These are phyloP conservation scores for Limnothrissa miodon DNA, from an alignment of 2,113 vertebrate genomes.

Conservation along the genomic window DNA sequence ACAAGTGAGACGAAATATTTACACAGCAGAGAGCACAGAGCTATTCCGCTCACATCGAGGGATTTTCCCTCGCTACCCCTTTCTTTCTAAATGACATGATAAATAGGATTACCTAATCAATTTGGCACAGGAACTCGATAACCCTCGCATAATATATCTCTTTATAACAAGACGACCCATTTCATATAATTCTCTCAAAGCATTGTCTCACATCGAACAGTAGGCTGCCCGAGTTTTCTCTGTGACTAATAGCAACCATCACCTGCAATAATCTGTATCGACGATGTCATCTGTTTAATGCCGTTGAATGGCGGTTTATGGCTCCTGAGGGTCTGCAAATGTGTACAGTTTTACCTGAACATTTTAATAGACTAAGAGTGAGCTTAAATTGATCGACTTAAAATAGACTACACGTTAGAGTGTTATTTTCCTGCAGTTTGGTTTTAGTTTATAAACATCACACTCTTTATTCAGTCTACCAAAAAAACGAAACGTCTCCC, in stretches of 20 bases:
- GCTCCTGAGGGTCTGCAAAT: neutral
- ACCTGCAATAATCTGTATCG: constrained; percentile 20
- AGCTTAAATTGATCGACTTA: neutral
- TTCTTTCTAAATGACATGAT: constrained; percentile 29
- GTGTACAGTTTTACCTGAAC: constrained; percentile 10
- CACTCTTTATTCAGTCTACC: neutral
- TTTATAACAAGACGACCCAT: neutral
- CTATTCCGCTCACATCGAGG: neutral
- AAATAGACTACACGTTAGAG: neutral
- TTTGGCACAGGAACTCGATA: constrained; percentile 30
- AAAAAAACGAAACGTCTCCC: neutral
- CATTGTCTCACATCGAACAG: neutral
- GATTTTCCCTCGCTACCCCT: neutral
- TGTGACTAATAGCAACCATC: constrained; percentile 13
- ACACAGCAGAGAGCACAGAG: constrained; percentile 30
- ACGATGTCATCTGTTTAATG: constrained; percentile 19
- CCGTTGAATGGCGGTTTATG: neutral
- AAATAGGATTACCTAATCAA: constrained; percentile 29
- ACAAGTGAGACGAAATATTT: constrained; percentile 30
- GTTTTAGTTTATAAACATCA: neutral
- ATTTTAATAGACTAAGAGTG: neutral
- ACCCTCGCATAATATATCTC: neutral
- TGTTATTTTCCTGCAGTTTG: neutral
- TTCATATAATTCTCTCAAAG: neutral
- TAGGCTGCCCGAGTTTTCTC: constrained; percentile 23